phyloP scores from a whole-genome alignment of 2,888 invertebrate species.

The Masnerella sp. region DNA sequence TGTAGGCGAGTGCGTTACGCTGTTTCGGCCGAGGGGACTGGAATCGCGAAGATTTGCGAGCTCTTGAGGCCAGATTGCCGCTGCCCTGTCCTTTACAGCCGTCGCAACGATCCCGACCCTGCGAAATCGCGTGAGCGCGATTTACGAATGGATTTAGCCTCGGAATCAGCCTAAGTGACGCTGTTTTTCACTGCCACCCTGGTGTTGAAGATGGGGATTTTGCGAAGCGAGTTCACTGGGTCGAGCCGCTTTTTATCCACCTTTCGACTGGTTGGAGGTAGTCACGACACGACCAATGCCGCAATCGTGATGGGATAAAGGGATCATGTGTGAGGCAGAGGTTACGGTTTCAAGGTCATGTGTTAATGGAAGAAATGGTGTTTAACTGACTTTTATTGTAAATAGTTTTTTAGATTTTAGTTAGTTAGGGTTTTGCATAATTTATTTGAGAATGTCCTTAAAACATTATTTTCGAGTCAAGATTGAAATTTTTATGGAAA shows the following conservation, averaged over 20 bases:
- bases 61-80: slow-evolving; percentile 54
- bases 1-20: slow-evolving; percentile 54
- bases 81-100: slow-evolving; percentile 56
- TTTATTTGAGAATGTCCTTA: no score
- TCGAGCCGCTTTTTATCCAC: not conserved
- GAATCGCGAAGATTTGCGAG: slow-evolving; percentile 60
- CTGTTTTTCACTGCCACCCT: slow-evolving; percentile 21
- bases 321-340: no score
- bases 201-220: not conserved
- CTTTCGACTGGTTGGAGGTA: no score
- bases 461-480: no score
- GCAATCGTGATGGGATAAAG: no score
- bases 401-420: no score
- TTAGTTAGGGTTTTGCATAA: no score
- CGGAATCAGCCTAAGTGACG: slow-evolving; percentile 32
- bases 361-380: no score
- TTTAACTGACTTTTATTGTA: no score
- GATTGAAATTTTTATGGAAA: no score
- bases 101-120: slow-evolving; percentile 35
- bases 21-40: slow-evolving; percentile 43
- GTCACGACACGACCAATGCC: no score
- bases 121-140: slow-evolving; percentile 32
- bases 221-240: slow-evolving; percentile 1
- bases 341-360: no score
- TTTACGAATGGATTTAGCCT: slow-evolving; percentile 53